phyloP scores from a whole-genome alignment of 2,888 invertebrate genomes.

The Campoplex nolae region DNA sequence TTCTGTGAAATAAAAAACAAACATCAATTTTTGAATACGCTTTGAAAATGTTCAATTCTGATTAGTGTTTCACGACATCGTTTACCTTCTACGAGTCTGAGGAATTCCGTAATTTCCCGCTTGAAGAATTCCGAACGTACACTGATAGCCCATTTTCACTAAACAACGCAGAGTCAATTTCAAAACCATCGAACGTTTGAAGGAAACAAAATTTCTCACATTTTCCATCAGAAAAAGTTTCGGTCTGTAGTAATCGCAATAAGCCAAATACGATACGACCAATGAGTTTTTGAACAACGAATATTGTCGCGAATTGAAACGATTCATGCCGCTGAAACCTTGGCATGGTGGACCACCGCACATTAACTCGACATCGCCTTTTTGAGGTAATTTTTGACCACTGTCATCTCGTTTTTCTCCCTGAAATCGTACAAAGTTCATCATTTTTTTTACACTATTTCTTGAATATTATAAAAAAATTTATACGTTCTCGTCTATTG shows the following conservation, averaged over 20 bases:
- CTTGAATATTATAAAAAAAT: background rate
- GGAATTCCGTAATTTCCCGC: conserved; percentile 95
- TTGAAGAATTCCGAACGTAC: conserved; percentile 94
- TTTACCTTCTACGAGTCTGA: conserved; percentile 90
- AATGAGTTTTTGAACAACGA: conserved; percentile 94
- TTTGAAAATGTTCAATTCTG: background rate
- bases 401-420: conserved; percentile 85
- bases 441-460: background rate
- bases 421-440: conserved; percentile 72
- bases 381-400: conserved; percentile 88
- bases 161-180: conserved; percentile 92
- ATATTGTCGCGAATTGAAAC: conserved; percentile 93
- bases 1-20: conserved; percentile 79
- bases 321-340: conserved; percentile 95
- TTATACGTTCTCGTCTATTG: no score
- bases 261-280: conserved; percentile 92
- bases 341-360: conserved; percentile 96
- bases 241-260: conserved; percentile 94
- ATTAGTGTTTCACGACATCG: background rate
- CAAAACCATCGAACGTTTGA: conserved; percentile 92
- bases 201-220: conserved; percentile 94
- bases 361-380: conserved; percentile 93
- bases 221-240: conserved; percentile 94
- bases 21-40: background rate
- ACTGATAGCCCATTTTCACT: conserved; percentile 94